Conservation (phyloP, 2,797 vertebrate genomes). For the Oryzias dopingdopingensis region DNA sequence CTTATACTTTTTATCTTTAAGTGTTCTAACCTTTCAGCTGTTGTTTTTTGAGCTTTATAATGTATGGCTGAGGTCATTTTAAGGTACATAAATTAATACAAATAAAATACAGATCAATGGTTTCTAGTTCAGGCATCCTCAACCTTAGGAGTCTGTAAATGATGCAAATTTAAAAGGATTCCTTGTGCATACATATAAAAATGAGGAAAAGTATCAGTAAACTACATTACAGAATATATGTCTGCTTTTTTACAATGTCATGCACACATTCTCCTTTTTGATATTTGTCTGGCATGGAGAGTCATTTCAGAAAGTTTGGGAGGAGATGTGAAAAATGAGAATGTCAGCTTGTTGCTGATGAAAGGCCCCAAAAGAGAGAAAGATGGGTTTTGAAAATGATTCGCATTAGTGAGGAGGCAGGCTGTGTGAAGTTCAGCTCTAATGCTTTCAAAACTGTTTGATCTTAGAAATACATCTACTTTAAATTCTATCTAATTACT, state of each 20-base stretch:
- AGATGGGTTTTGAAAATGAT: constrained; percentile 20
- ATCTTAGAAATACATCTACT: constrained; percentile 5
- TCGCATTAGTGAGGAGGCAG: constrained; percentile 17
- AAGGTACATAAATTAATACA: too few species aligned
- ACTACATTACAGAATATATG: neutral
- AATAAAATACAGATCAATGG: too few species aligned
- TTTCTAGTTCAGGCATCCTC: too few species aligned
- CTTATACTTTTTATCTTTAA: too few species aligned
- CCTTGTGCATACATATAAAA: neutral
- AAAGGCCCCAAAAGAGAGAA: constrained; percentile 27
- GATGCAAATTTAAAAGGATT: neutral
- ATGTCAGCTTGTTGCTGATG: constrained; percentile 12
- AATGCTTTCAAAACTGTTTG: constrained; percentile 4
- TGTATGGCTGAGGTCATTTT: too few species aligned
- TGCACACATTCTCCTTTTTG: constrained; percentile 2
- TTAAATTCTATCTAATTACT: constrained; percentile 16
- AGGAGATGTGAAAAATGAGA: constrained; percentile 6
- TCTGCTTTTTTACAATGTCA: constrained; percentile 11
- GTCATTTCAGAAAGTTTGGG: constrained; percentile 20
- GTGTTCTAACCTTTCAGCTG: too few species aligned
- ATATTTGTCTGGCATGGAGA: constrained; percentile 16
- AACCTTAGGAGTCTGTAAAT: too few species aligned
- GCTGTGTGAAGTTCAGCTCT: constrained; percentile 4
- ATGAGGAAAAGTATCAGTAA: too few species aligned
- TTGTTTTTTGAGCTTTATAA: too few species aligned